A percentile compares a stretch with the other conserved stretches of the same genome.
These are phyloP conservation scores for Sparidentex hasta DNA, from an alignment of 2,797 vertebrate genomes.

Conservation along the genomic window DNA sequence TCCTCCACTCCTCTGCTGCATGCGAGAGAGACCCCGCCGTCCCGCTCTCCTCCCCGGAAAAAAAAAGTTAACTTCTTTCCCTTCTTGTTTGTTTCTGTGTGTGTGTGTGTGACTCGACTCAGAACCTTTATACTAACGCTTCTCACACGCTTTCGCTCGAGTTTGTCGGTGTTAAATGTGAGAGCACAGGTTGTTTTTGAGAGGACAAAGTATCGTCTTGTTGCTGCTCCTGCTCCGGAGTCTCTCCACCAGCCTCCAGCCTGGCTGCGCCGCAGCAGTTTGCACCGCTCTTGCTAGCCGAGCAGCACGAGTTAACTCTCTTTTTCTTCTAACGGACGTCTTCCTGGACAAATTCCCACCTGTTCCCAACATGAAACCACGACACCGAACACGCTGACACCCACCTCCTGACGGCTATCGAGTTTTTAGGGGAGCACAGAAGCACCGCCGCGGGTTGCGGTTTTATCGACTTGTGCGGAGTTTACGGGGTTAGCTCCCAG, in stretches of 20 bases:
- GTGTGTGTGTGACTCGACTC: neutral
- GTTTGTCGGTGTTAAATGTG: neutral
- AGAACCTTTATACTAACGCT: neutral
- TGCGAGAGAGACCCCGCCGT: conserved; percentile 28
- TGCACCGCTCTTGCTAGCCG: conserved; percentile 43
- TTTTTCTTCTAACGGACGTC: neutral
- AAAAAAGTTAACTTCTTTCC: conserved; percentile 52
- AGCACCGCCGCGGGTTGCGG: neutral
- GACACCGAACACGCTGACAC: neutral
- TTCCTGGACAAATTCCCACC: neutral
- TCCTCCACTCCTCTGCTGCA: conserved; percentile 52
- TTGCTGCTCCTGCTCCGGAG: conserved; percentile 37
- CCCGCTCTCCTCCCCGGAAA: conserved; percentile 40
- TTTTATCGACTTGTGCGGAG: conserved; percentile 21
- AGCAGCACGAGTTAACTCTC: conserved; percentile 63
- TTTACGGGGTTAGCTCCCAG: conserved; percentile 57
- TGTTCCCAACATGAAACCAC: neutral
- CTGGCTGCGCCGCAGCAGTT: conserved; percentile 6
- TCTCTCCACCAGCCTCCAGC: conserved; percentile 33
- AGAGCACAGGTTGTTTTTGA: conserved; percentile 15
- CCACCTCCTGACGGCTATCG: rapidly evolving
- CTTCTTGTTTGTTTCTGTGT: neutral
- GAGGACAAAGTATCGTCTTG: conserved; percentile 57
- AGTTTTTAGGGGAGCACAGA: neutral
- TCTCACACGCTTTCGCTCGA: too few relatives aligned